Evolutionary conservation across 1,140 invertebrate species (phyloP).

Genomic region (Drosophila sp.): DNA sequence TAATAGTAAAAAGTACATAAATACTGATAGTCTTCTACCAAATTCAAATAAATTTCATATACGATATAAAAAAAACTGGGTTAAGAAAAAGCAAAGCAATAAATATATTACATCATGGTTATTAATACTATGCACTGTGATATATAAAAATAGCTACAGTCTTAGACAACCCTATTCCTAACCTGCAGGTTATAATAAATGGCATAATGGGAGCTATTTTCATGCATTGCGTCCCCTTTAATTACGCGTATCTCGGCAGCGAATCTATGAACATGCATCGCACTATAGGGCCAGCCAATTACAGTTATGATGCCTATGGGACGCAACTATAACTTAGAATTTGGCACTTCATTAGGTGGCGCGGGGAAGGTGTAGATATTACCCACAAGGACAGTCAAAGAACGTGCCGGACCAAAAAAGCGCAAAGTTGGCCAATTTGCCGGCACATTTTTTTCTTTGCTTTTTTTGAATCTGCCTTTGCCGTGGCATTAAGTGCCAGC

Average conservation of each 20-base stretch:
- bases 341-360: conserved; percentile 42
- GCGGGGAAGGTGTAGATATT: background rate
- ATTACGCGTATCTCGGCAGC: conserved; percentile 6
- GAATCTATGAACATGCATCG: background rate
- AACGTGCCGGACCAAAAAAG: conserved; percentile 21
- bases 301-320: conserved; percentile 38
- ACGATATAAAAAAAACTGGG: too few species aligned
- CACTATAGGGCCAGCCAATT: conserved; percentile 29
- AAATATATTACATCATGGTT: too few species aligned
- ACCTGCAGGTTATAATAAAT: background rate
- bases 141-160: too few species aligned
- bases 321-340: conserved; percentile 60
- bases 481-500: conserved; percentile 47
- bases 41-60: too few species aligned
- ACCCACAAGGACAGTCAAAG: conserved; percentile 8
- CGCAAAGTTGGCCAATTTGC: conserved; percentile 60
- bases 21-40: too few species aligned
- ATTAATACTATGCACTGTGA: too few species aligned
- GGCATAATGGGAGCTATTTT: background rate
- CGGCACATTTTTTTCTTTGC: conserved; percentile 47
- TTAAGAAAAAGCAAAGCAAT: too few species aligned
- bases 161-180: background rate
- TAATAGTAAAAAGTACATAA: too few species aligned
- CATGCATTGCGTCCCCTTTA: conserved; percentile 17
- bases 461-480: background rate